Percentiles rank a stretch among this genome's conserved stretches.
These are phyloP conservation scores for Thysanoteuthis rhombus DNA, from an alignment of 2,888 invertebrate species.

Conservation along the genomic window DNA sequence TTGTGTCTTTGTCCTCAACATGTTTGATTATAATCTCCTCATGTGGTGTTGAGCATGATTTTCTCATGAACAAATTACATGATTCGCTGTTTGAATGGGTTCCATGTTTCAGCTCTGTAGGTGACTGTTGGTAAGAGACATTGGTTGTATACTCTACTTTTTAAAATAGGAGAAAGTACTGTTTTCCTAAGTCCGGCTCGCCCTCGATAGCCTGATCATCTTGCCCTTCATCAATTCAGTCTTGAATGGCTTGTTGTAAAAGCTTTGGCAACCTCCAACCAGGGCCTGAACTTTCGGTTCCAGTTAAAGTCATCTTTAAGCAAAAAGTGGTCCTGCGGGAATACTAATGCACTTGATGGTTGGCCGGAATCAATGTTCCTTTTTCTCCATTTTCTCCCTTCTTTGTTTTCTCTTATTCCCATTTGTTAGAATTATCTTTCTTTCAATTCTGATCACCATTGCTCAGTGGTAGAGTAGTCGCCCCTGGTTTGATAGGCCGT, in stretches of 20 bases:
- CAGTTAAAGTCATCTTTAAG: not conserved
- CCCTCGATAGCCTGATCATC: not conserved
- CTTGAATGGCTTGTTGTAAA: not conserved
- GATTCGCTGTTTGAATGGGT: too few relatives aligned
- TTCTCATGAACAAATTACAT: too few relatives aligned
- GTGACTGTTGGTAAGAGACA: too few relatives aligned
- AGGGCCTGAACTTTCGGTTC: not conserved
- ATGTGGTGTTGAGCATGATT: too few relatives aligned
- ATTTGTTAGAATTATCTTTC: not conserved
- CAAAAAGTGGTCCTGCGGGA: not conserved
- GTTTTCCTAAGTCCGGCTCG: not conserved
- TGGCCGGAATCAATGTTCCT: too few relatives aligned
- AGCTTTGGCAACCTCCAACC: not conserved
- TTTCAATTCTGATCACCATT: not conserved
- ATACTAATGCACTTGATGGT: not conserved
- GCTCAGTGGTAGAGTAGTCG: too few relatives aligned
- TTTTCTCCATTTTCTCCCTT: not conserved
- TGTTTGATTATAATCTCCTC: too few relatives aligned
- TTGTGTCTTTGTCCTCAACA: too few relatives aligned
- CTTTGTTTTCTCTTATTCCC: not conserved
- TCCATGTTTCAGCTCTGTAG: too few relatives aligned
- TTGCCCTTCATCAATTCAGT: not conserved
- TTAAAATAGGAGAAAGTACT: not conserved
- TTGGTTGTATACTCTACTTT: too few relatives aligned
- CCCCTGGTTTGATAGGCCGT: too few relatives aligned